phyloP scores from a whole-genome alignment of 2,888 invertebrate species.

The Onthophagus sagittarius region DNA sequence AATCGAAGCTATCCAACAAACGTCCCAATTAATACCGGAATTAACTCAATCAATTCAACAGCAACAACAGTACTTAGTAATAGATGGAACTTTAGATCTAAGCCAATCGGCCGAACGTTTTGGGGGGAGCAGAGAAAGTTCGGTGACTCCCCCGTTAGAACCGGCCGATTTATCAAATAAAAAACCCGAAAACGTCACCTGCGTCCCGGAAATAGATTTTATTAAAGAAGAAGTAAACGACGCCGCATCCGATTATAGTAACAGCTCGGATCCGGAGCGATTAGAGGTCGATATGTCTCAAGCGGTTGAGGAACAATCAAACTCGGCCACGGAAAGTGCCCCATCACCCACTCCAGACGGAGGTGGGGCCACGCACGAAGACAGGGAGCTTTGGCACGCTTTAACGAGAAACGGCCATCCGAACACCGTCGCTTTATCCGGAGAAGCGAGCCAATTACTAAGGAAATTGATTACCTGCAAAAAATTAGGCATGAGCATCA shows the following conservation, averaged over 20 bases:
- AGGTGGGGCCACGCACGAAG: conserved; percentile 32
- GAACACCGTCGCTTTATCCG: conserved; percentile 48
- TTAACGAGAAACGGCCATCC: conserved; percentile 54
- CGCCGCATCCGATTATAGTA: conserved; percentile 55
- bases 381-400: conserved; percentile 55
- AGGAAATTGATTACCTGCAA: conserved; percentile 74
- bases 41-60: conserved; percentile 32
- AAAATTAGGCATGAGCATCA: conserved; percentile 62
- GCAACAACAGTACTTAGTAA: conserved; percentile 4
- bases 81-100: conserved; percentile 2
- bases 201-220: conserved; percentile 45
- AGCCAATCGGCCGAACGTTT: neutral
- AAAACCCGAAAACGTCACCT: conserved; percentile 45
- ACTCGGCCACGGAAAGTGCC: conserved; percentile 44
- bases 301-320: conserved; percentile 45
- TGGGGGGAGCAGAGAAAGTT: neutral
- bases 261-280: conserved; percentile 71
- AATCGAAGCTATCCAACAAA: conserved; percentile 14
- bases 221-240: conserved; percentile 44
- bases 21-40: conserved; percentile 41
- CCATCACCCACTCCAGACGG: conserved; percentile 43
- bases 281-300: conserved; percentile 66
- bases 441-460: conserved; percentile 72
- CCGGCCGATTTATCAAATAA: conserved; percentile 47
- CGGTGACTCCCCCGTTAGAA: conserved; percentile 29